Base-by-base conservation (phyloP, 2,888 invertebrate species). In the Pollenia angustigena region DNA sequence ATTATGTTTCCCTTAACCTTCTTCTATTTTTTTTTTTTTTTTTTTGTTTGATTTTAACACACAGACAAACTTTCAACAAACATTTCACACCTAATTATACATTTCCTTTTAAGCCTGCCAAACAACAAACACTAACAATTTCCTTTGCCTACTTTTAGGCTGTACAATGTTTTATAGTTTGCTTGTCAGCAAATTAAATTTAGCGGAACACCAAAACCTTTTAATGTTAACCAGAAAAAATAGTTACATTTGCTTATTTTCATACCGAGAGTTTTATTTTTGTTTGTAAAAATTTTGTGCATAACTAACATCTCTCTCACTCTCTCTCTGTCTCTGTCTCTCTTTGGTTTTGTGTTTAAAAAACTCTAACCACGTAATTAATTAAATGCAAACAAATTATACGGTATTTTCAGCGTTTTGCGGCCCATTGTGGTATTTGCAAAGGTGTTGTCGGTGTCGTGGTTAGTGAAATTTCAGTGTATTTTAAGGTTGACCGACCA, bases 311-410 rank as follows among this genome's bases (percentile, higher is more conserved):
- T 11, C 12, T 14, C 10, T 1, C 2, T 23, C 2, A 8, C 11
- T 56, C 4, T 32, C 6, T 18, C 0, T 56, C 10, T 1, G 4
- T 56, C 11, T 23, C 0, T 23, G 0, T 4, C 10, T 56, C 12
- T 14, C 62, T 16, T 8, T 23, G 6, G 58, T 23, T 32, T 23
- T 60, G 50, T 12, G 16, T 18, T 75, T 40, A 62, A 75, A 52
- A 52, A 7, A 58, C 48, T 87, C 81, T 87, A 87, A 88, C 78
- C 75, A 64, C 58, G 80, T 88, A 89, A 90, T 90, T 91, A 91
- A 91, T 91, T 90, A 90, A 90, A 90, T 80, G 89, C 90, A 91
- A 91, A 90, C 91, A 89, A 88, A 85, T 85, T 85, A 85, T 86
- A 40, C 48, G 81, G 56, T 71, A 88, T 18, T 44, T 64, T n/a